Evolutionary conservation across 2,113 vertebrate species (phyloP), one percentile per base, ranked within the genome.

Genomic region (Mustela nigripes): DNA sequence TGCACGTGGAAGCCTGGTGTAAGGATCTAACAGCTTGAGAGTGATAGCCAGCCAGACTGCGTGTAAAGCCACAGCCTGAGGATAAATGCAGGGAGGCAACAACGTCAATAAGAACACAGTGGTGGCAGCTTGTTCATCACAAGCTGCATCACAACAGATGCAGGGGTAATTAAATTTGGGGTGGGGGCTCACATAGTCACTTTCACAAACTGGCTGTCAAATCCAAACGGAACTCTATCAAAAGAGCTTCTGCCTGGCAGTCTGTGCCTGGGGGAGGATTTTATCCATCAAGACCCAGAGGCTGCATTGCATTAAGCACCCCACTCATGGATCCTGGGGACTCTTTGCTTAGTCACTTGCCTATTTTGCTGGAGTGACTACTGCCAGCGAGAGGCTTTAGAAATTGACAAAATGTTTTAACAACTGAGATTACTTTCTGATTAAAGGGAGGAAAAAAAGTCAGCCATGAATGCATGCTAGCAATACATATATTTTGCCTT

Each of bases 141-240:
- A 69, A 50, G 26, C 78, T 56, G 56, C 58, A 22, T 78, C 74
- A 22, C 36, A 53, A 42, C 79, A 92, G 94, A 94, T 90, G 92
- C 26, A 7, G 36, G 36, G 31, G 22, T 94, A 65, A 96, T 92
- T 87, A 71, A 24, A 81, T 16, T 62, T 88, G 79, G 48, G 50
- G 31, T 11, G 48, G 48, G 36, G 58, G 91, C 1, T 22, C 4
- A n/a, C 83, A 86, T 11, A 88, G 63, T 58, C 69, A 69, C 50
- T 87, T 92, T 94, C 63, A 76, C 63, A 76, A 83, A 92, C 21
- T 65, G 79, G 19, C 80, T 94, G 87, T 90, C 67, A 93, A 67
- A 79, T 97, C 15, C 19, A 69, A 73, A 93, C 2, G 45, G 53
- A 67, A 74, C 19, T 31, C 60, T 62, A 31, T 86, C 65, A 36